These are phyloP conservation scores for Mycteria americana DNA, from an alignment of 2,797 vertebrate species.

Conservation along the genomic window DNA sequence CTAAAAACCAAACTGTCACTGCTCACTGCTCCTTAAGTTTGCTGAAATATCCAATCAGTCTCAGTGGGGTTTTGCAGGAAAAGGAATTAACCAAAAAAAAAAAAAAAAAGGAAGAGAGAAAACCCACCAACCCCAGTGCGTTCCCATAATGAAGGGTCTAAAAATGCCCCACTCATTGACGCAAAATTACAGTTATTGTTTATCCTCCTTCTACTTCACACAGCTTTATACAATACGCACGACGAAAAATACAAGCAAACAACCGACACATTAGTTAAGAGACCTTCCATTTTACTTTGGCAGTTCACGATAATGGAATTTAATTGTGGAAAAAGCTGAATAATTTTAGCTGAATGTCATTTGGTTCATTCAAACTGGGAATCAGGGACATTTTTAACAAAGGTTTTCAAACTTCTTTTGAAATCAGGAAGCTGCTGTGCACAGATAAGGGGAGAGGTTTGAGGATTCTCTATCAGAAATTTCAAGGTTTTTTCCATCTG, in stretches of 20 bases:
- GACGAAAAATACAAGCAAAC: constrained; percentile 67
- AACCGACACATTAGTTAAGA: constrained; percentile 77
- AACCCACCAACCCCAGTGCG: not conserved
- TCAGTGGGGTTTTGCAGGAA: constrained; percentile 7
- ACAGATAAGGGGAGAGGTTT: constrained; percentile 83
- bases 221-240: constrained; percentile 53
- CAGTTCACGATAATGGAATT: constrained; percentile 78
- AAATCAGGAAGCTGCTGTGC: constrained; percentile 80
- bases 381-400: constrained; percentile 83
- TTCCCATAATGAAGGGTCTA: constrained; percentile 46
- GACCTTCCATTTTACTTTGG: constrained; percentile 77
- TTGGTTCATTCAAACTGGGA: constrained; percentile 80
- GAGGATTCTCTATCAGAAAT: constrained; percentile 83
- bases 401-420: constrained; percentile 84
- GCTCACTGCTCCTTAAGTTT: constrained; percentile 1
- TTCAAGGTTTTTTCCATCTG: constrained; percentile 80
- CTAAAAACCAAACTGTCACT: not conserved
- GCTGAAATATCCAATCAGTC: constrained; percentile 28
- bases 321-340: constrained; percentile 79
- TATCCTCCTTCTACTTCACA: constrained; percentile 56
- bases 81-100: not conserved
- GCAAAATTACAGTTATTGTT: constrained; percentile 66
- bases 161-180: constrained; percentile 51
- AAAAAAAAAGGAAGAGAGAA: not conserved
- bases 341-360: constrained; percentile 83